Evolutionary conservation across 2,797 vertebrate species (phyloP).

Genomic region (Hapalemur alaotrensis): DNA sequence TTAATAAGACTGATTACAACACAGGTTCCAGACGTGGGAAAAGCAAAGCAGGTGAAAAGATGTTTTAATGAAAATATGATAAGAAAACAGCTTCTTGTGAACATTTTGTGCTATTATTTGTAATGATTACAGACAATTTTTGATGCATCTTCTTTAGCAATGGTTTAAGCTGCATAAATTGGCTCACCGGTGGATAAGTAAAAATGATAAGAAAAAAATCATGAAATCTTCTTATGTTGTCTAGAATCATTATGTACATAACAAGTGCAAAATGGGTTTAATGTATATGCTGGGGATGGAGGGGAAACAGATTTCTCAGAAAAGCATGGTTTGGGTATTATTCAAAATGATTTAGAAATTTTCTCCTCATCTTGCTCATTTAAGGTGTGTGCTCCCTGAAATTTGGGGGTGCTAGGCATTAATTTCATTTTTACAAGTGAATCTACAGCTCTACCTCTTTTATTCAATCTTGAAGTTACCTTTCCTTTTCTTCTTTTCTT

Average conservation of each 20-base stretch:
- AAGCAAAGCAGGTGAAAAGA: conserved; percentile 88
- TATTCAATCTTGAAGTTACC: conserved; percentile 78
- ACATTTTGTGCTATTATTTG: conserved; percentile 88
- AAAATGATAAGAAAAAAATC: conserved; percentile 83
- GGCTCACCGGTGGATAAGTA: conserved; percentile 83
- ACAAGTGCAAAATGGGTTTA: conserved; percentile 87
- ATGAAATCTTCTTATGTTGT: conserved; percentile 84
- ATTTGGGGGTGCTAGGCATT: conserved; percentile 79
- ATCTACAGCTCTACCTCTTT: conserved; percentile 75
- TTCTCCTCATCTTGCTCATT: conserved; percentile 83
- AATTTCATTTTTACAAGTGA: conserved; percentile 85
- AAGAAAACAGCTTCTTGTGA: conserved; percentile 87
- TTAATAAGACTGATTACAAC: conserved; percentile 90
- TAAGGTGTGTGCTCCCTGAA: conserved; percentile 79
- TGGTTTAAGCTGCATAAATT: conserved; percentile 88
- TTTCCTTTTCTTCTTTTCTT: background rate
- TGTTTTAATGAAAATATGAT: conserved; percentile 90
- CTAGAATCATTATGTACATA: conserved; percentile 86
- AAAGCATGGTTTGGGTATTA: conserved; percentile 82
- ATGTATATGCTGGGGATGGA: conserved; percentile 84
- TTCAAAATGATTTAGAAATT: conserved; percentile 84
- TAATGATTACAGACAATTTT: conserved; percentile 88
- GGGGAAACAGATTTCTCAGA: conserved; percentile 83
- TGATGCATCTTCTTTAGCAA: conserved; percentile 87
- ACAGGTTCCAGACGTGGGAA: conserved; percentile 85